Evolutionary conservation across 2,113 vertebrate species (phyloP).

Genomic region (Bujurquina vittata): DNA sequence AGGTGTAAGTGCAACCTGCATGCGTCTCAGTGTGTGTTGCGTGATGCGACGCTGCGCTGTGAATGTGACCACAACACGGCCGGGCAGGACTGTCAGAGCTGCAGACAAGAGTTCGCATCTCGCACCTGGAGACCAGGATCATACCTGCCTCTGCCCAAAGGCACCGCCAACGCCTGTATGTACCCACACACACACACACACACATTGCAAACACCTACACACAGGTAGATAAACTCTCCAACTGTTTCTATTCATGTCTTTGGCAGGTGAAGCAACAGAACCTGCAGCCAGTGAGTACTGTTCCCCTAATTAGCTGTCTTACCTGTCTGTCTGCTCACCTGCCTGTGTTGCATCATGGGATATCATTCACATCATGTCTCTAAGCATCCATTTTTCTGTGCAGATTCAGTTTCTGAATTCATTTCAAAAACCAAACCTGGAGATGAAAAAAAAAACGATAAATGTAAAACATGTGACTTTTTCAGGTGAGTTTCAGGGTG

Average conservation of each 20-base stretch:
- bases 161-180: conserved; percentile 92
- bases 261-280: conserved; percentile 63
- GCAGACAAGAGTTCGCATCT: conserved; percentile 86
- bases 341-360: conserved; percentile 43
- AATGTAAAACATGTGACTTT: too few species aligned
- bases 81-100: conserved; percentile 91
- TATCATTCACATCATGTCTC: background rate
- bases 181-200: conserved; percentile 69
- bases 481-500: background rate
- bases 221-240: background rate
- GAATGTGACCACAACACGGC: conserved; percentile 95
- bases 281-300: conserved; percentile 55
- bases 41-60: conserved; percentile 86
- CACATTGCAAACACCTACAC: background rate
- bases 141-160: conserved; percentile 89
- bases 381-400: background rate
- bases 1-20: conserved; percentile 98
- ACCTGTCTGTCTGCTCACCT: background rate
- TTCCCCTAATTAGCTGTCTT: background rate
- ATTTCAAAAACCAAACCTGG: background rate
- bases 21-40: conserved; percentile 86
- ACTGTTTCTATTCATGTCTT: background rate
- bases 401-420: background rate
- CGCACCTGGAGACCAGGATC: conserved; percentile 91
- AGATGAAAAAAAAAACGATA: background rate